These are phyloP conservation scores for Lasaia peninsularis DNA, from an alignment of 1,140 invertebrate genomes.

Conservation along the genomic window DNA sequence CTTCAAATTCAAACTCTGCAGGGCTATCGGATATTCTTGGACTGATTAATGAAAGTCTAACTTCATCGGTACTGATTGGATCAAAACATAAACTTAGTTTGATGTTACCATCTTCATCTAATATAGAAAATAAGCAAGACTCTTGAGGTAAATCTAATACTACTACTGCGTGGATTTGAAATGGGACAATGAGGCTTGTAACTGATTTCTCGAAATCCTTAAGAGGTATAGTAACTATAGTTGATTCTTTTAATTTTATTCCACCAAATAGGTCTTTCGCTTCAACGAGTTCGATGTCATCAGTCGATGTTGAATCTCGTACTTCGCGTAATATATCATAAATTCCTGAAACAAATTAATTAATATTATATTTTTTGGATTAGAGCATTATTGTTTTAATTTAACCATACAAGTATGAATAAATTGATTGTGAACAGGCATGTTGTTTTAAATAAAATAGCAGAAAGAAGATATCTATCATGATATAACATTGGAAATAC, in stretches of 20 bases:
- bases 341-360: background rate
- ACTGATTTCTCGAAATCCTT: background rate
- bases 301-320: background rate
- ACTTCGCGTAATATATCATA: background rate
- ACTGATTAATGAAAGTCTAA: background rate
- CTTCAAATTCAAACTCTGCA: background rate
- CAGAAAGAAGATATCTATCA: too few species aligned
- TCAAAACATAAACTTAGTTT: conserved; percentile 2
- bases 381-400: too few species aligned
- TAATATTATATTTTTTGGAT: background rate
- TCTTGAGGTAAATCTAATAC: background rate
- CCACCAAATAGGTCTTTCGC: background rate
- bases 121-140: conserved; percentile 14
- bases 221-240: background rate
- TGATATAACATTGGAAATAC: too few species aligned
- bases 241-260: background rate
- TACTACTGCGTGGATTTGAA: conserved; percentile 15
- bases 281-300: background rate
- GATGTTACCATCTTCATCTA: background rate
- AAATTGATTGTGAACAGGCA: background rate
- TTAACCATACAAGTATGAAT: too few species aligned
- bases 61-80: background rate
- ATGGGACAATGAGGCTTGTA: background rate
- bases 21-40: background rate
- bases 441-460: too few species aligned